Evolutionary conservation across 2,888 invertebrate genomes (phyloP).

Genomic region (Andrena minutula): DNA sequence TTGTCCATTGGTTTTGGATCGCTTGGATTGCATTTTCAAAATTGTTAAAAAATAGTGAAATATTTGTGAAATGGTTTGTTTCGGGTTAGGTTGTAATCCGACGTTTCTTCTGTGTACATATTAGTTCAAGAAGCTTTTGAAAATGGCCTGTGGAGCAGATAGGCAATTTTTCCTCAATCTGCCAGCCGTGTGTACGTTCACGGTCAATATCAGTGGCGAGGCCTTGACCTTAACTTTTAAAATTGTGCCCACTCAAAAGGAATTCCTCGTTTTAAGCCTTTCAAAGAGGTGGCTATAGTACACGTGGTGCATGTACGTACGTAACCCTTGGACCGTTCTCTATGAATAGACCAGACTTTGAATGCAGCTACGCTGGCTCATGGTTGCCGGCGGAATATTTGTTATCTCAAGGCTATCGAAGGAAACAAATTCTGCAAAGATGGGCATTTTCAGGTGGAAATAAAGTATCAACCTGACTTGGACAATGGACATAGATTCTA

Average conservation of each 20-base stretch:
- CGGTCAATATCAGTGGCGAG: conserved; percentile 13
- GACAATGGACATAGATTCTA: background rate
- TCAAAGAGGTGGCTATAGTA: conserved; percentile 17
- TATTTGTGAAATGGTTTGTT: too few relatives aligned
- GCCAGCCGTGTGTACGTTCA: background rate
- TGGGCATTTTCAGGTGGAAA: background rate
- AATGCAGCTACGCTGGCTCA: conserved; percentile 40
- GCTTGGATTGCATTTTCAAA: too few relatives aligned
- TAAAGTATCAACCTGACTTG: background rate
- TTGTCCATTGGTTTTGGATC: too few relatives aligned
- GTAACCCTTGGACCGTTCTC: conserved; percentile 22
- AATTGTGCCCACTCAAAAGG: conserved; percentile 13
- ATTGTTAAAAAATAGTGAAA: too few relatives aligned
- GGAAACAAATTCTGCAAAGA: conserved; percentile 19
- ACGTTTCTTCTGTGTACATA: too few relatives aligned
- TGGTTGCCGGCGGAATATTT: conserved; percentile 32
- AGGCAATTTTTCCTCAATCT: too few relatives aligned
- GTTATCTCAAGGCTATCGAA: conserved; percentile 35
- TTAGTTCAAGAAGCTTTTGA: background rate
- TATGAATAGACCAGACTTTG: conserved; percentile 50
- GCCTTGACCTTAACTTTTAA: conserved; percentile 49
- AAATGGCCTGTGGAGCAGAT: background rate
- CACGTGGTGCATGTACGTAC: conserved; percentile 9
- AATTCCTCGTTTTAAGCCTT: conserved; percentile 35
- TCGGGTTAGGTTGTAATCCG: too few relatives aligned